Evolutionary conservation across 2,888 invertebrate genomes (phyloP).

Genomic region (Nesidiocoris tenuis): DNA sequence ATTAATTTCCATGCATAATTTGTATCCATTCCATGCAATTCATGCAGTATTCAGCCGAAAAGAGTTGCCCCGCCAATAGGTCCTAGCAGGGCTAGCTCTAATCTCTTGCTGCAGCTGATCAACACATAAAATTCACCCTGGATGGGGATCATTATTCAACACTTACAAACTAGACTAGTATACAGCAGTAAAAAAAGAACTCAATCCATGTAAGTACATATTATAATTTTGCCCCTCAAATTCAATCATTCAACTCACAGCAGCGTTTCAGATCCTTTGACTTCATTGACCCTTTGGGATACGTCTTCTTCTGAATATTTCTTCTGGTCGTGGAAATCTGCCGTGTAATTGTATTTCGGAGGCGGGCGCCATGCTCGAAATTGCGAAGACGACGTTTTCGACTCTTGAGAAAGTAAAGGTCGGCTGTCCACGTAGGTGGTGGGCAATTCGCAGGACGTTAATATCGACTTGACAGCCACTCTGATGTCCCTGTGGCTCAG

Average conservation of each 20-base stretch:
- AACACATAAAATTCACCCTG: too few species aligned
- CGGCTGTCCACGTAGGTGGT: constrained; percentile 84
- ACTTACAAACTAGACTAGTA: too few species aligned
- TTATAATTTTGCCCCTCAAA: too few species aligned
- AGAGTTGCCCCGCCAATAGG: too few species aligned
- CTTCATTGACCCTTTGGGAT: constrained; percentile 8
- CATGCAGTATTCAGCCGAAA: too few species aligned
- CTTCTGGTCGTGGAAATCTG: not conserved
- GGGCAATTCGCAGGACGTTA: constrained; percentile 78
- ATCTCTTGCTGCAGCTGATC: too few species aligned
- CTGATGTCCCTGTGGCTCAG: constrained; percentile 68
- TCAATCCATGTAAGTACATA: too few species aligned
- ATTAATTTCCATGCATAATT: too few species aligned
- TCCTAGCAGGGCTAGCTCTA: too few species aligned
- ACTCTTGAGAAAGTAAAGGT: not conserved
- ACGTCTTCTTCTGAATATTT: constrained; percentile 17
- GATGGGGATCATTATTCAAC: too few species aligned
- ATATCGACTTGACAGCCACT: constrained; percentile 71
- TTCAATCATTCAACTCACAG: constrained; percentile 25
- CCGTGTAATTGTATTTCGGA: not conserved
- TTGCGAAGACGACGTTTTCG: not conserved
- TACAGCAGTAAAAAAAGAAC: too few species aligned
- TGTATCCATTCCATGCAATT: too few species aligned
- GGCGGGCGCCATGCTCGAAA: not conserved
- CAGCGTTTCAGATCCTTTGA: constrained; percentile 27